Conservation (phyloP, 2,797 vertebrate genomes). For the Sebastiscus tertius region DNA sequence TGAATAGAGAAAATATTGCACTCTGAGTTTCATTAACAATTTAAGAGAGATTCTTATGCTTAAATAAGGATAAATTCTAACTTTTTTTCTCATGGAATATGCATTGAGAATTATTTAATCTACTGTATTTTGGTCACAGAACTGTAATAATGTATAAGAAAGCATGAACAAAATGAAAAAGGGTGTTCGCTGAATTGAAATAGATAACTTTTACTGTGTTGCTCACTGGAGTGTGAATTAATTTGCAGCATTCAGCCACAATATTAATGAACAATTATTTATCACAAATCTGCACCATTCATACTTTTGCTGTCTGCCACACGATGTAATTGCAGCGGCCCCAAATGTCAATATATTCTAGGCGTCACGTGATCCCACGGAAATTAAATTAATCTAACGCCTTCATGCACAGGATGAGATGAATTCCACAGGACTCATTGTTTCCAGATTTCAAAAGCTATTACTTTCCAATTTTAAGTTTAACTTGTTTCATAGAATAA, state of each 20-base stretch:
- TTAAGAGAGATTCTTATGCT: background rate
- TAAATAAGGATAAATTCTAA: constrained; percentile 14
- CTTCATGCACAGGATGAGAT: constrained; percentile 37
- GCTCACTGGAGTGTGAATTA: constrained; percentile 86
- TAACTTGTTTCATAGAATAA: constrained; percentile 16
- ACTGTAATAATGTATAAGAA: constrained; percentile 17
- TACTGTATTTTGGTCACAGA: background rate
- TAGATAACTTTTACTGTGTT: constrained; percentile 76
- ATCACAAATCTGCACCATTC: constrained; percentile 89
- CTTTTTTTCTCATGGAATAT: background rate
- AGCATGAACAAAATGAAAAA: constrained; percentile 11
- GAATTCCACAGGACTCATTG: constrained; percentile 21
- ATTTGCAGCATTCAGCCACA: constrained; percentile 87
- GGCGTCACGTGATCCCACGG: constrained; percentile 84
- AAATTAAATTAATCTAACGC: constrained; percentile 43
- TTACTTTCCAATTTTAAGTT: constrained; percentile 31
- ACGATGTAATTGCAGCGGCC: constrained; percentile 85
- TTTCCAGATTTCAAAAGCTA: constrained; percentile 36
- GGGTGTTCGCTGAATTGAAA: constrained; percentile 5
- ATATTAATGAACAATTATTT: constrained; percentile 93
- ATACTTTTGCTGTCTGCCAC: constrained; percentile 87
- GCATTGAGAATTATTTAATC: background rate
- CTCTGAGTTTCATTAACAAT: constrained; percentile 1
- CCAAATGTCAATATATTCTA: constrained; percentile 91
- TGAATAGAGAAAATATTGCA: constrained; percentile 29